A percentile compares a stretch with the other conserved stretches of the same genome.
Evolutionary conservation across 2,113 vertebrate species (phyloP).

Genomic region (Orcinus orca): DNA sequence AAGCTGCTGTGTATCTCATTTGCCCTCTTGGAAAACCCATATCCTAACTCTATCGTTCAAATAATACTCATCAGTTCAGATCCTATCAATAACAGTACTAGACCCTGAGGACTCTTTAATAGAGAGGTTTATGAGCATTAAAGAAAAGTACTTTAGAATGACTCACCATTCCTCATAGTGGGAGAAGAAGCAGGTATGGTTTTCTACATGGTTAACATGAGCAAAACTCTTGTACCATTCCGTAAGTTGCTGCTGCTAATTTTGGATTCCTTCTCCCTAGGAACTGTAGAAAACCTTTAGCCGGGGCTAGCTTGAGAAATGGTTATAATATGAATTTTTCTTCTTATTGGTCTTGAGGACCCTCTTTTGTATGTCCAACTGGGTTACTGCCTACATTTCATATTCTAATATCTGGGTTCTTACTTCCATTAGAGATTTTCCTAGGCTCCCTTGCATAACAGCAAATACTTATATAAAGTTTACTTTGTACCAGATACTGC

Average conservation of each 20-base stretch:
- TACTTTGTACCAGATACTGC: neutral
- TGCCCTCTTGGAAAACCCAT: neutral
- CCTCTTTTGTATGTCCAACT: neutral
- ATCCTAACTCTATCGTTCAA: neutral
- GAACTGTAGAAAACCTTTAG: neutral
- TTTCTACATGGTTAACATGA: neutral
- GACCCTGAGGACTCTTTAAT: neutral
- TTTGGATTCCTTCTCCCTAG: neutral
- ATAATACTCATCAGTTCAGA: neutral
- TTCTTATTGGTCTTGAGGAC: neutral
- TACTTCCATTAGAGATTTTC: slow-evolving; percentile 13
- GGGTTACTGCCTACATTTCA: neutral
- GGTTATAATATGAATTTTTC: neutral
- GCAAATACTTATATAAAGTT: neutral
- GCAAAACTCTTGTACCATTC: neutral
- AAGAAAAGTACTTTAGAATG: neutral
- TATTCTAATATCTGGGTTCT: neutral
- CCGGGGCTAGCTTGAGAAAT: slow-evolving; percentile 11
- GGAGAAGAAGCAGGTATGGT: neutral
- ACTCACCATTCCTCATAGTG: neutral
- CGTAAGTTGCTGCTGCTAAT: neutral
- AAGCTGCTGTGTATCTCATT: neutral
- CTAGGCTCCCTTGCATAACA: neutral
- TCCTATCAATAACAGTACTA: neutral
- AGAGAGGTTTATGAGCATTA: neutral